Evolutionary conservation across 1,140 invertebrate species (phyloP).

Genomic region (Akabosia matsudoensis): DNA sequence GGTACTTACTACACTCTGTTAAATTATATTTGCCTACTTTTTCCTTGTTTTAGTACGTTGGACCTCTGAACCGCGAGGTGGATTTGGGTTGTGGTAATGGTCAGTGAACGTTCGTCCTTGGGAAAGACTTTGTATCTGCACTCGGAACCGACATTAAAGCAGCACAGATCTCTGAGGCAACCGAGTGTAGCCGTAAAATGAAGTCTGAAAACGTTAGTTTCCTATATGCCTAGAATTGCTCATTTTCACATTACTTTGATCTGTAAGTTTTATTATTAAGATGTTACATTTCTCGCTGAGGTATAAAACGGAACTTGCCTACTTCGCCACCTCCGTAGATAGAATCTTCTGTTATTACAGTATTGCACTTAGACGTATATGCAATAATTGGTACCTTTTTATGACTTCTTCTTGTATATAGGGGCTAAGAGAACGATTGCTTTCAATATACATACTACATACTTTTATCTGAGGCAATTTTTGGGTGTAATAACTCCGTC

Average conservation of each 20-base stretch:
- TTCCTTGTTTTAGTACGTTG: conserved; percentile 28
- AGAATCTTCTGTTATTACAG: no score
- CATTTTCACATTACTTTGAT: neutral
- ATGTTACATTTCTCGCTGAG: neutral
- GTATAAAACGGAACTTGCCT: no score
- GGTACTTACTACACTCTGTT: neutral
- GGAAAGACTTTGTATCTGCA: conserved; percentile 52
- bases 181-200: neutral
- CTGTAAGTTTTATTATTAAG: neutral
- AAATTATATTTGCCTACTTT: neutral
- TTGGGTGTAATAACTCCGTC: neutral
- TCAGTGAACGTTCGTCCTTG: conserved; percentile 53
- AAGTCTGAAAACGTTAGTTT: conserved; percentile 30
- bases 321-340: no score
- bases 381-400: no score
- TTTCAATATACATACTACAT: neutral
- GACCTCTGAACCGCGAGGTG: conserved; percentile 25
- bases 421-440: no score
- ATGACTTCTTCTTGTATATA: no score
- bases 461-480: neutral
- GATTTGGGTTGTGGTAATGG: conserved; percentile 49
- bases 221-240: conserved; percentile 14
- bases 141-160: conserved; percentile 52
- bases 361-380: no score
- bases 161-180: conserved; percentile 51